Conservation (phyloP, 1,140 invertebrate species). For the Sminthurides bifidus region DNA sequence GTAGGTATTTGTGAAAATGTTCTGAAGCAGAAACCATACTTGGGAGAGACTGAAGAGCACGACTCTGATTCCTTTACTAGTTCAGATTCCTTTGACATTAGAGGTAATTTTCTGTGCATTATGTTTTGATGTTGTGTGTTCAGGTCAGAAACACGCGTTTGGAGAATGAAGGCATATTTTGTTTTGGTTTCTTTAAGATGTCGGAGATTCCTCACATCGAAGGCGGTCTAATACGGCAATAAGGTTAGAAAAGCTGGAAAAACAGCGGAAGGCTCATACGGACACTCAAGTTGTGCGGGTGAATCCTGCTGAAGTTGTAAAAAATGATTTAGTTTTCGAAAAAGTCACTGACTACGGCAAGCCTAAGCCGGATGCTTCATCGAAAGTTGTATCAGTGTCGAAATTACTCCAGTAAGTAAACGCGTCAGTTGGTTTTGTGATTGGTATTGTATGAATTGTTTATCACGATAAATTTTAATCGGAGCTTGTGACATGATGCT, state of each 20-base stretch:
- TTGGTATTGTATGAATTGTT: neutral
- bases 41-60: conserved; percentile 62
- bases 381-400: conserved; percentile 12
- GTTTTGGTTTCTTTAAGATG: conserved; percentile 39
- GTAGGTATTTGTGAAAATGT: conserved; percentile 62
- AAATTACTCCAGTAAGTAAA: conserved; percentile 23
- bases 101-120: conserved; percentile 42
- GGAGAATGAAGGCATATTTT: conserved; percentile 11
- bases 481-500: neutral
- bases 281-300: conserved; percentile 42
- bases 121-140: too few species aligned
- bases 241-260: conserved; percentile 75
- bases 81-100: conserved; percentile 40
- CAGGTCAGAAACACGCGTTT: neutral
- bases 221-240: conserved; percentile 78
- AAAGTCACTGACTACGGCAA: conserved; percentile 12
- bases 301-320: conserved; percentile 34
- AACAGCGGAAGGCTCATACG: conserved; percentile 55
- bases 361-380: neutral
- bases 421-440: neutral
- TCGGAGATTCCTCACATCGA: conserved; percentile 60
- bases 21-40: conserved; percentile 64
- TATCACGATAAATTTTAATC: neutral
- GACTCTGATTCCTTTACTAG: conserved; percentile 29
- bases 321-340: conserved; percentile 28